These are phyloP conservation scores for Salvelinus sp. DNA, from an alignment of 2,113 vertebrate genomes.

Conservation along the genomic window DNA sequence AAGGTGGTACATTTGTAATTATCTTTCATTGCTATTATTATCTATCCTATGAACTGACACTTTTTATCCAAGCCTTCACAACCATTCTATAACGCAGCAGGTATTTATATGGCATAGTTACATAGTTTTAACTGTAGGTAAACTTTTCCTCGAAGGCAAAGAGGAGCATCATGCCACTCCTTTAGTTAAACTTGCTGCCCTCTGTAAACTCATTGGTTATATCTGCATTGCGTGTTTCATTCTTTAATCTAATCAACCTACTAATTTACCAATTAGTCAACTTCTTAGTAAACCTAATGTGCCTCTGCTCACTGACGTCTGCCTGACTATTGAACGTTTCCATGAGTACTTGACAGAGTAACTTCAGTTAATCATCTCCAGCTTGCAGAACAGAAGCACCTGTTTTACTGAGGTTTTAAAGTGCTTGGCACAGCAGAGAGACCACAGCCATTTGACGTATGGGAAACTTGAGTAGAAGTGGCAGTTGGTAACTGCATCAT, in stretches of 20 bases:
- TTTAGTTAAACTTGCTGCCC: constrained; percentile 55
- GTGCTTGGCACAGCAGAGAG: not conserved
- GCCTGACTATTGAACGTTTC: too few species aligned
- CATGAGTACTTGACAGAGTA: too few species aligned
- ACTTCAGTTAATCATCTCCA: too few species aligned
- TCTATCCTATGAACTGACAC: constrained; percentile 54
- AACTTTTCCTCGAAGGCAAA: constrained; percentile 13
- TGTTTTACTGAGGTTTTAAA: not conserved
- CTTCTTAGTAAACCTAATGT: too few species aligned
- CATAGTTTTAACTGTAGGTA: constrained; percentile 31
- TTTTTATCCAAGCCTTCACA: constrained; percentile 47
- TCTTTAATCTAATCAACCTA: too few species aligned
- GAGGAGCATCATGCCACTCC: constrained; percentile 32
- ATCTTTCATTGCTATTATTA: constrained; percentile 70
- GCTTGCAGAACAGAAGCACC: too few species aligned
- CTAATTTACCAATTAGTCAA: too few species aligned
- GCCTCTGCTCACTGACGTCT: too few species aligned
- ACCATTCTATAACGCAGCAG: constrained; percentile 54
- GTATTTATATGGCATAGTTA: constrained; percentile 54
- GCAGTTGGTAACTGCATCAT: constrained; percentile 39
- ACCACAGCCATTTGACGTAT: constrained; percentile 21
- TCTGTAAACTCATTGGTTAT: constrained; percentile 3
- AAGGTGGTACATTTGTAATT: constrained; percentile 74
- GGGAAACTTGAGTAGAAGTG: constrained; percentile 32
- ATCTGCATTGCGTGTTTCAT: not conserved